Conservation (phyloP, 2,797 vertebrate species). For the Linurgus olivaceus region DNA sequence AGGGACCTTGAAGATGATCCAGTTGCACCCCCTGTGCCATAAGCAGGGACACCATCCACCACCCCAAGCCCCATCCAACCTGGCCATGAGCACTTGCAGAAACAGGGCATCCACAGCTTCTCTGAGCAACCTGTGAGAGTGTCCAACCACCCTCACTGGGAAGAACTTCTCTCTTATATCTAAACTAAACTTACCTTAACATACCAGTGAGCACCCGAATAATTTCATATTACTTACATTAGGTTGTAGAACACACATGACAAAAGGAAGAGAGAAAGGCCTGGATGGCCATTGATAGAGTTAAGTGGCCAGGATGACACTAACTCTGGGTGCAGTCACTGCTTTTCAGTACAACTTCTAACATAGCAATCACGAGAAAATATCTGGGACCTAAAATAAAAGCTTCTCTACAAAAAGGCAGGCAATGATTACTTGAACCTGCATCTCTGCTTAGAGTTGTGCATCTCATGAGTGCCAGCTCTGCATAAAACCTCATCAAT, state of each 20-base stretch:
- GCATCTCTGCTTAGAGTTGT: background rate
- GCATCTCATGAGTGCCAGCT: background rate
- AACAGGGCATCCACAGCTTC: background rate
- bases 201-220: background rate
- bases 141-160: too few relatives aligned
- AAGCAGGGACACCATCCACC: background rate
- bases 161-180: background rate
- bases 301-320: background rate
- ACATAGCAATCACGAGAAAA: background rate
- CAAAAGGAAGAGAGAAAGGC: background rate
- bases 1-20: background rate
- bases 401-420: background rate
- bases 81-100: background rate
- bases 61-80: background rate
- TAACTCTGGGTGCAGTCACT: background rate
- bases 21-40: background rate
- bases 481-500: background rate
- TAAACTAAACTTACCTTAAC: background rate
- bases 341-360: background rate
- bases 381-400: background rate
- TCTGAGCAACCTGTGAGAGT: background rate
- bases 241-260: rapidly evolving
- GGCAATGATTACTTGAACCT: background rate
- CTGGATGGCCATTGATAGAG: background rate
- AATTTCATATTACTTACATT: background rate